Percentiles rank a stretch among this genome's conserved stretches.
Conservation (phyloP, 1,140 invertebrate species). For the Phymastichus coffea region DNA sequence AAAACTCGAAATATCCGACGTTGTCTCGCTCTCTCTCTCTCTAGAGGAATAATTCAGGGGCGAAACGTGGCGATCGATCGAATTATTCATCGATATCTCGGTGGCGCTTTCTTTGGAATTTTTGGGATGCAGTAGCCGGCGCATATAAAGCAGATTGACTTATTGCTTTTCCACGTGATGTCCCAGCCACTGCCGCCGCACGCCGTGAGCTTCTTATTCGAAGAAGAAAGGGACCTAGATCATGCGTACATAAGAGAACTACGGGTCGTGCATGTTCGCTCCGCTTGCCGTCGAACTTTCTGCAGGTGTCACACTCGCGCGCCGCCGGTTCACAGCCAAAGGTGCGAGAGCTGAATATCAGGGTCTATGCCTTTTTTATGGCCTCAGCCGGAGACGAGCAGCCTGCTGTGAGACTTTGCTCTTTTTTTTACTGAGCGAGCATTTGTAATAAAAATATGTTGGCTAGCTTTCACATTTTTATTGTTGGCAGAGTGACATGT, state of each 20-base stretch:
- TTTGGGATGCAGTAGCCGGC: not conserved
- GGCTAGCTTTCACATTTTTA: too few relatives aligned
- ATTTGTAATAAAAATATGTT: too few relatives aligned
- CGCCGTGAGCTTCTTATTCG: not conserved
- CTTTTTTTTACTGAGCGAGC: too few relatives aligned
- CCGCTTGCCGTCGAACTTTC: too few relatives aligned
- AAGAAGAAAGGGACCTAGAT: conserved; percentile 10
- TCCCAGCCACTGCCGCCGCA: not conserved
- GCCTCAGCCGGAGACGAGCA: too few relatives aligned
- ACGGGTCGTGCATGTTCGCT: not conserved
- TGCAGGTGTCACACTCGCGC: too few relatives aligned
- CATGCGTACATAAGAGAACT: conserved; percentile 8
- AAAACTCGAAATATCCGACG: conserved; percentile 10
- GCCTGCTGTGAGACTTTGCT: too few relatives aligned
- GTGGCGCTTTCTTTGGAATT: not conserved
- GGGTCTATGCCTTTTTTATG: too few relatives aligned
- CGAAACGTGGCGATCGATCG: not conserved
- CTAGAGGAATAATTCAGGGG: conserved; percentile 20
- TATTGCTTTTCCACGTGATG: conserved; percentile 25
- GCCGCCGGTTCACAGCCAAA: too few relatives aligned
- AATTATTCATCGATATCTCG: conserved; percentile 29
- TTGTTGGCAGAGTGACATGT: too few relatives aligned
- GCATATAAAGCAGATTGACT: conserved; percentile 29
- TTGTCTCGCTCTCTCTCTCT: too few relatives aligned
- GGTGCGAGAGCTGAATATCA: too few relatives aligned